Evolutionary conservation across 2,113 vertebrate species (phyloP).

Genomic region (Cebidichthys violaceus): DNA sequence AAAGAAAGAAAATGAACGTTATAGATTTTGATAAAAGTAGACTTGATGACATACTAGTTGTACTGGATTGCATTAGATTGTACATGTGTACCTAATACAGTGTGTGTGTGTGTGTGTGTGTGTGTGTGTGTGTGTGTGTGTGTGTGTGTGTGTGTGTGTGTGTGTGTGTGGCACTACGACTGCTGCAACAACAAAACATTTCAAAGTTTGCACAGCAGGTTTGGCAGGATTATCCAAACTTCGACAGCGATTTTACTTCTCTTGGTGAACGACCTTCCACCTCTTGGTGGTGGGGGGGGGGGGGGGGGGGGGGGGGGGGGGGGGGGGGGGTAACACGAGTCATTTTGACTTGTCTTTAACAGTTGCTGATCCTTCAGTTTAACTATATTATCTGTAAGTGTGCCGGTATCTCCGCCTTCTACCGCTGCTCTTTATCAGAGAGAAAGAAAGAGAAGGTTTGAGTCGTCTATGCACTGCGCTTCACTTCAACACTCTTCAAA

Average conservation of each 20-base stretch:
- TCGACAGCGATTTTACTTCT: neutral
- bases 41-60: neutral
- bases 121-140: neutral
- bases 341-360: too few species aligned
- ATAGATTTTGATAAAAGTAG: neutral
- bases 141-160: too few species aligned
- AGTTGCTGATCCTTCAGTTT: too few species aligned
- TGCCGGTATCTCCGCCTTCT: slow-evolving; percentile 3
- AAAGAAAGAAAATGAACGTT: neutral
- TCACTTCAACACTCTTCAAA: neutral
- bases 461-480: neutral
- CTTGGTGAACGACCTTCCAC: neutral
- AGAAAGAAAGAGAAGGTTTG: neutral
- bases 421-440: neutral
- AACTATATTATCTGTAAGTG: neutral
- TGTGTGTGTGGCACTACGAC: too few species aligned
- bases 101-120: too few species aligned
- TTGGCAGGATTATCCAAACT: neutral
- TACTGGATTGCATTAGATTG: neutral
- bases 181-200: neutral
- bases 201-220: slow-evolving; percentile 6
- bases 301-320: too few species aligned
- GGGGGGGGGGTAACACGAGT: too few species aligned
- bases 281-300: too few species aligned
- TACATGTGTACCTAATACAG: neutral